Base-by-base conservation (phyloP, 2,797 vertebrate genomes). In the Carcharodon carcharias region DNA sequence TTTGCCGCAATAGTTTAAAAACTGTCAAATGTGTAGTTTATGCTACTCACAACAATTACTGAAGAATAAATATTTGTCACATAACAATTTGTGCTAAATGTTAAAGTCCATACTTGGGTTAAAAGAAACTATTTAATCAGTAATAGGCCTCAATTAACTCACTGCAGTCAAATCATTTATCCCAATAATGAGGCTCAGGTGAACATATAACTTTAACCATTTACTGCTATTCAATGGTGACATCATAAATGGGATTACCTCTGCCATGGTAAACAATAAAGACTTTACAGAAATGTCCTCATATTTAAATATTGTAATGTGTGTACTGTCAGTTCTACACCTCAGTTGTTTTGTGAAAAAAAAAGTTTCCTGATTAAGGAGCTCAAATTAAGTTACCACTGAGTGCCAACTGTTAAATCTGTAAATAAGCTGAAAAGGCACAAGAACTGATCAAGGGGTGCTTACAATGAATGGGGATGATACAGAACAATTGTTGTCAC, bases 121-220 rank as follows among this genome's bases (percentile, higher is more conserved):
- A 69, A 95, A 95, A 77, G 26, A 73, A 95, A 95, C 94, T 95
- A 71, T 58, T 95, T 95, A 73, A 95, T 54, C 94, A 77, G 94
- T 95, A 73, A 77, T 95, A 54, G 69, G 45, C 69, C 67, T 77
- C 50, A 95, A 95, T 95, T 95, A 95, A 95, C 94, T 77, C 54
- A 77, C 45, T 35, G 69, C 69, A 54, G 65, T 95, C 94, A 73
- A 95, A 73, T 95, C 94, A 35, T 73, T 95, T 95, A 71, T 95
- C 94, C 45, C 45, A 73, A 73, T 73, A 95, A 95, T 95, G 93
- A 69, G 65, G 93, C 63, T 95, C 65, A 95, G 63, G 67, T 95
- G 45, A 73, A 73, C 45, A 56, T 95, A 12, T 95, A 56, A 95
- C 45, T 95, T 73, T 56, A 71, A 67, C 94, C 54, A 54, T 95